Evolutionary conservation across 2,888 invertebrate species (phyloP), one percentile per base, ranked within the genome.

Genomic region (Mycalesis mineus): DNA sequence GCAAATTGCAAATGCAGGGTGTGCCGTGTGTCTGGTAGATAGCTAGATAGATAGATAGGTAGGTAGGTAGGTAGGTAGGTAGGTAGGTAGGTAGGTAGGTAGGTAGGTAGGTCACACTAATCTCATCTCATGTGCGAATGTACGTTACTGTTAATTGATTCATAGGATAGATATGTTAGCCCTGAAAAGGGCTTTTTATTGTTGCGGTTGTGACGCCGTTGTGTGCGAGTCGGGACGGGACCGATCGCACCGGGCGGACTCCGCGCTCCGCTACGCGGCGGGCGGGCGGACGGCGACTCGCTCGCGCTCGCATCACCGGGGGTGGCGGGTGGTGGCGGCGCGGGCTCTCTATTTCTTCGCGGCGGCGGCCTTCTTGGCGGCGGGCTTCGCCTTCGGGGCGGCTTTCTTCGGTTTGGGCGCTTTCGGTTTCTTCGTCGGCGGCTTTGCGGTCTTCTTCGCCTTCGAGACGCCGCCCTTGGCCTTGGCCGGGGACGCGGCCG

Each of bases 341-440:
- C 52, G 42, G 15, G 57, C 57, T 66, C n/a, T 22, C 22, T 63
- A 60, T 64, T 69, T 69, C 62, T 70, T 71, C 11, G 68, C 65
- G 44, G 68, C 66, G 42, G 63, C 55, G 14, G 66, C 57, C 48
- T 65, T 69, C 53, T 69, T 67, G 2, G 68, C 61, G 17, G 62
- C 62, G 44, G 64, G 63, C 9, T 33, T 33, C 33, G 33, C 33
- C 59, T 68, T 70, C 49, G 72, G 68, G 22, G 69, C 65, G 17
- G 71, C 71, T 67, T 72, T 81, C 66, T 79, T 80, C 8, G 82
- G 78, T 40, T 40, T 14, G 14, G 15, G 15, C 15, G 15, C 74
- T 60, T 78, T 84, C 0, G 82, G 77, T 50, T 81, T 83, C 60
- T 77, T 79, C 62, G 78, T 72, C 1, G 80, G 73, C 36, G 83